A percentile compares a stretch with the other conserved stretches of the same genome.
phyloP scores from a whole-genome alignment of 2,888 invertebrate species.

The Diaprepes abbreviatus region DNA sequence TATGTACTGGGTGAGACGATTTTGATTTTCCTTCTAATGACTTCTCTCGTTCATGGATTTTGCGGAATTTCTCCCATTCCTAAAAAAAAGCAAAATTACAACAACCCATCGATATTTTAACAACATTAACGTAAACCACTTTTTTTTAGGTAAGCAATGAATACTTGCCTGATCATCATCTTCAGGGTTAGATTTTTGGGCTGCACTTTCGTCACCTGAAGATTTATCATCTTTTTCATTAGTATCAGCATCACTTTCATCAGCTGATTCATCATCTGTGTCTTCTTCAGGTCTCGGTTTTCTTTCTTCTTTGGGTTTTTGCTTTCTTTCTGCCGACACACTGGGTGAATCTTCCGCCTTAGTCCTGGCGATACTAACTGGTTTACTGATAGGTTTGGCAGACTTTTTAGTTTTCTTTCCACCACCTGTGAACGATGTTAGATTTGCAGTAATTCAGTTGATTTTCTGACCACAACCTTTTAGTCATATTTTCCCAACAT shows the following conservation, averaged over 20 bases:
- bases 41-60: conserved; percentile 88
- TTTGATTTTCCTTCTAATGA: conserved; percentile 93
- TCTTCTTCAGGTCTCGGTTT: conserved; percentile 56
- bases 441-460: no score
- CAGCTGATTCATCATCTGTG: conserved; percentile 66
- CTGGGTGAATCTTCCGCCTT: conserved; percentile 59
- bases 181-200: conserved; percentile 59
- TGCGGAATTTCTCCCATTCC: conserved; percentile 95
- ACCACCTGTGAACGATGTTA: no score
- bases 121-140: no score
- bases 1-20: conserved; percentile 96
- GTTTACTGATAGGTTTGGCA: conserved; percentile 53
- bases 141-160: neutral
- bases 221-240: conserved; percentile 65
- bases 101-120: no score
- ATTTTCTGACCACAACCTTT: no score
- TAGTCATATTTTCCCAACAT: no score
- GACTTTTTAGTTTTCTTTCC: conserved; percentile 76
- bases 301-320: conserved; percentile 53
- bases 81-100: conserved; percentile 41
- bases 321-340: conserved; percentile 53
- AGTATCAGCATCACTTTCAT: conserved; percentile 71
- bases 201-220: conserved; percentile 64
- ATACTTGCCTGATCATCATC: conserved; percentile 65
- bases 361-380: conserved; percentile 54